These are phyloP conservation scores for Rhodeus uyekii DNA, from an alignment of 2,797 vertebrate species.

Conservation along the genomic window DNA sequence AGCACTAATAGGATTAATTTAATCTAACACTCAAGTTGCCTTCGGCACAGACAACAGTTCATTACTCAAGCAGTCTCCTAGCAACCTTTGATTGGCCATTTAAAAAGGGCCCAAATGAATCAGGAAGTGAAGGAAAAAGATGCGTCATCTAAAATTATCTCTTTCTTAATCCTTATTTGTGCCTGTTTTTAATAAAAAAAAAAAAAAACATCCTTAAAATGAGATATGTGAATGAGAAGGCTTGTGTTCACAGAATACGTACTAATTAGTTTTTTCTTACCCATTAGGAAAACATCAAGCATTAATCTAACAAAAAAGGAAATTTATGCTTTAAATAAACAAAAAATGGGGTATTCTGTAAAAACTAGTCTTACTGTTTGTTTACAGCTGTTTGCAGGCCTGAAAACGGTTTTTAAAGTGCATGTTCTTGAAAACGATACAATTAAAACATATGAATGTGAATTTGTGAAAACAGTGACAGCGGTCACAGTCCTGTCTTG, in stretches of 20 bases:
- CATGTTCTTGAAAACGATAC: too few species aligned
- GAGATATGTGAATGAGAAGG: background rate
- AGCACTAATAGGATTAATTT: slow-evolving; percentile 60
- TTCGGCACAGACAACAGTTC: slow-evolving; percentile 53
- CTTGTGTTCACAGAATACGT: background rate
- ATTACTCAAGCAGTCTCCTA: slow-evolving; percentile 55
- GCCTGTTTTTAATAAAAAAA: background rate
- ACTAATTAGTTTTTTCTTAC: background rate
- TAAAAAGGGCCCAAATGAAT: slow-evolving; percentile 39
- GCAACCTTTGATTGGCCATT: slow-evolving; percentile 56
- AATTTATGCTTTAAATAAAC: background rate
- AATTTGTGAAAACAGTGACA: too few species aligned
- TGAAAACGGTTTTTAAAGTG: too few species aligned
- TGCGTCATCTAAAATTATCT: slow-evolving; percentile 3
- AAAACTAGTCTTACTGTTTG: background rate
- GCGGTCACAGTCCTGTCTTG: too few species aligned
- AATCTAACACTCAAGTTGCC: slow-evolving; percentile 56
- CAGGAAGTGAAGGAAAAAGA: slow-evolving; percentile 1
- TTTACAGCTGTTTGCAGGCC: too few species aligned
- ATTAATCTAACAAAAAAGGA: background rate
- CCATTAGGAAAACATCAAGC: background rate
- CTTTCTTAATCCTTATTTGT: background rate
- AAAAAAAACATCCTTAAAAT: background rate
- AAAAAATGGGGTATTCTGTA: background rate
- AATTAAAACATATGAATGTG: too few species aligned